Percentiles rank a stretch among this genome's conserved stretches.
phyloP scores from a whole-genome alignment of 1,140 invertebrate species.

The Lordiphosa stackelbergi region DNA sequence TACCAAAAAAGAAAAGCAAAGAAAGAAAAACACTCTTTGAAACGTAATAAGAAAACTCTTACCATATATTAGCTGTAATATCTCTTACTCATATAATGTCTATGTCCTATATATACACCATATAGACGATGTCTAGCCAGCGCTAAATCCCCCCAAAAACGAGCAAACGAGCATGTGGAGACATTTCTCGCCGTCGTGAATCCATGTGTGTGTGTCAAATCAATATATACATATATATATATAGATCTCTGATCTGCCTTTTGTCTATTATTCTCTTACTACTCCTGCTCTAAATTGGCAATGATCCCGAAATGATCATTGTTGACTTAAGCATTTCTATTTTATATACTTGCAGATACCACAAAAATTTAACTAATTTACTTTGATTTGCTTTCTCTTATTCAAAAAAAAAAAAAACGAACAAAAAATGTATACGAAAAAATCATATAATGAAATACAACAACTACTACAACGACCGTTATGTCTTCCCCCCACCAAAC shows the following conservation, averaged over 20 bases:
- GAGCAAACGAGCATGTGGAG: slow-evolving; percentile 56
- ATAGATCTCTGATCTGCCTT: slow-evolving; percentile 15
- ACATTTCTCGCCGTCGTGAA: slow-evolving; percentile 63
- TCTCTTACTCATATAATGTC: slow-evolving; percentile 8
- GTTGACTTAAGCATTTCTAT: slow-evolving; percentile 76
- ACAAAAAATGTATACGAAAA: slow-evolving; percentile 34
- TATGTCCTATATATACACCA: slow-evolving; percentile 24
- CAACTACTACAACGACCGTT: slow-evolving; percentile 50
- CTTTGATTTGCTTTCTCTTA: slow-evolving; percentile 77
- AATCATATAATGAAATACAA: slow-evolving; percentile 64
- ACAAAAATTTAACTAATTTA: slow-evolving; percentile 76
- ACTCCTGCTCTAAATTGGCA: slow-evolving; percentile 61
- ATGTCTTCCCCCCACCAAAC: slow-evolving; percentile 47
- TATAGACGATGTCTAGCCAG: slow-evolving; percentile 53
- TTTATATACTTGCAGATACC: slow-evolving; percentile 75
- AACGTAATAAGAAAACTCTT: slow-evolving; percentile 50
- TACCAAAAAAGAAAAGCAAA: slow-evolving; percentile 58
- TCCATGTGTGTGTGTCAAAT: slow-evolving; percentile 45
- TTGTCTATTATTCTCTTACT: slow-evolving; percentile 41
- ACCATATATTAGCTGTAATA: slow-evolving; percentile 7
- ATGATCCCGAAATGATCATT: slow-evolving; percentile 66
- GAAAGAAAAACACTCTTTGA: slow-evolving; percentile 52
- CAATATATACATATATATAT: slow-evolving; percentile 20
- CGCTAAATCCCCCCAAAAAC: slow-evolving; percentile 62
- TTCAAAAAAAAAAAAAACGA: slow-evolving; percentile 55